A percentile compares a stretch with the other conserved stretches of the same genome.
Evolutionary conservation across 1,140 invertebrate genomes (phyloP).

Genomic region (Scaptomyza graminum): DNA sequence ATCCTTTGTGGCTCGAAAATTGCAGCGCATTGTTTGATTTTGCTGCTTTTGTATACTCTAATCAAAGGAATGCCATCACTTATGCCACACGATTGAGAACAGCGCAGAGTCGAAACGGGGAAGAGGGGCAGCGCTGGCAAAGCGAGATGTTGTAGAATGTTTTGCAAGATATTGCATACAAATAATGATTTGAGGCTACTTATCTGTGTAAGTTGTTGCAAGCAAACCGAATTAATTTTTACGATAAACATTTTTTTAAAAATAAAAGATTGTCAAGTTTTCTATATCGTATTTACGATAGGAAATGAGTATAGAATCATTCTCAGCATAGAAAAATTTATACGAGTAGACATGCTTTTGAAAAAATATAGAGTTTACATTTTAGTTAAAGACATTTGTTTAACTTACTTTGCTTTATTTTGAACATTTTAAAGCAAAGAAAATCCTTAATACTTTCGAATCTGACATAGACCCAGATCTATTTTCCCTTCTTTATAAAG

Average conservation of each 20-base stretch:
- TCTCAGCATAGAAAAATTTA: too few relatives aligned
- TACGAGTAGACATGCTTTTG: too few relatives aligned
- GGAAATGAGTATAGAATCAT: too few relatives aligned
- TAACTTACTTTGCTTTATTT: too few relatives aligned
- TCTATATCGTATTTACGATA: too few relatives aligned
- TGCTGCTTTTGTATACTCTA: slow-evolving; percentile 48
- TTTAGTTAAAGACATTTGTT: too few relatives aligned
- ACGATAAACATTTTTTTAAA: not conserved
- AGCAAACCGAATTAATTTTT: not conserved
- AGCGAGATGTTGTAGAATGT: not conserved
- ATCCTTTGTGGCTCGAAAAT: slow-evolving; percentile 67
- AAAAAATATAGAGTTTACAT: too few relatives aligned
- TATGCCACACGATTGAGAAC: not conserved
- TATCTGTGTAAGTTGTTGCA: not conserved
- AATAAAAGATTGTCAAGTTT: not conserved
- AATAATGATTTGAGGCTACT: not conserved
- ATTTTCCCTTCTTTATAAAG: not conserved
- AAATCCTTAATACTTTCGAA: too few relatives aligned
- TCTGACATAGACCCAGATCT: too few relatives aligned
- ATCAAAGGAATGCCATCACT: slow-evolving; percentile 2
- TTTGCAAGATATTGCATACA: not conserved
- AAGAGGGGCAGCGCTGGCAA: too few relatives aligned
- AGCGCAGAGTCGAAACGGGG: not conserved
- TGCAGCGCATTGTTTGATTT: slow-evolving; percentile 72
- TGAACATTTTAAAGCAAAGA: too few relatives aligned